A percentile compares a stretch with the other conserved stretches of the same genome.
phyloP scores from a whole-genome alignment of 2,797 vertebrate species.

The Eleutherodactylus coqui region DNA sequence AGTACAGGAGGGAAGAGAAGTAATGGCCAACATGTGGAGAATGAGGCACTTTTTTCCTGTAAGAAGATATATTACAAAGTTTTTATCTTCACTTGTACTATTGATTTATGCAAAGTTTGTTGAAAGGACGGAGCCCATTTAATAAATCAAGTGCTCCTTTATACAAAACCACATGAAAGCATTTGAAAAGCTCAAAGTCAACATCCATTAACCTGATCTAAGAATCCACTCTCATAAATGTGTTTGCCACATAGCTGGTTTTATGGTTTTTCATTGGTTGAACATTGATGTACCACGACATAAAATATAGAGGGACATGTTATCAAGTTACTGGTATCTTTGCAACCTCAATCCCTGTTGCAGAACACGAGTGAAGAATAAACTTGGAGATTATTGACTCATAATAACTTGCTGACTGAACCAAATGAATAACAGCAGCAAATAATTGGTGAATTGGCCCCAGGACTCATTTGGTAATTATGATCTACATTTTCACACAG shows the following conservation, averaged over 20 bases:
- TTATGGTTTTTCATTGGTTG: not conserved
- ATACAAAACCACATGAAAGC: no score
- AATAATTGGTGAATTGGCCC: no score
- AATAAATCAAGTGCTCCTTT: no score
- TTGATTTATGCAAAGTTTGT: no score
- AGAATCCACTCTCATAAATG: not conserved
- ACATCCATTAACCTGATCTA: not conserved
- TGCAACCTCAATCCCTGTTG: not conserved
- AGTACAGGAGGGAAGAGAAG: no score
- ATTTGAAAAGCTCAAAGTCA: no score
- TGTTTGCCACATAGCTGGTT: not conserved
- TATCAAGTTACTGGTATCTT: not conserved
- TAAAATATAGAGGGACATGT: not conserved
- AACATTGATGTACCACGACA: not conserved
- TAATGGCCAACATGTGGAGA: no score
- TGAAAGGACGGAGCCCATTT: no score
- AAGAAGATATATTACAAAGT: no score
- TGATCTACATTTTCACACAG: not conserved
- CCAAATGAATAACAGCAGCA: not conserved
- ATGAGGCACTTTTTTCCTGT: no score
- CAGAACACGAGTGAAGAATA: not conserved
- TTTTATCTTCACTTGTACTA: no score
- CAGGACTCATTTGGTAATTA: not conserved
- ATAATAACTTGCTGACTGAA: not conserved
- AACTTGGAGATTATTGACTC: not conserved